A percentile compares a stretch with the other conserved stretches of the same genome.
phyloP scores from a whole-genome alignment of 2,888 invertebrate species.

The Yponomeuta sedellus region DNA sequence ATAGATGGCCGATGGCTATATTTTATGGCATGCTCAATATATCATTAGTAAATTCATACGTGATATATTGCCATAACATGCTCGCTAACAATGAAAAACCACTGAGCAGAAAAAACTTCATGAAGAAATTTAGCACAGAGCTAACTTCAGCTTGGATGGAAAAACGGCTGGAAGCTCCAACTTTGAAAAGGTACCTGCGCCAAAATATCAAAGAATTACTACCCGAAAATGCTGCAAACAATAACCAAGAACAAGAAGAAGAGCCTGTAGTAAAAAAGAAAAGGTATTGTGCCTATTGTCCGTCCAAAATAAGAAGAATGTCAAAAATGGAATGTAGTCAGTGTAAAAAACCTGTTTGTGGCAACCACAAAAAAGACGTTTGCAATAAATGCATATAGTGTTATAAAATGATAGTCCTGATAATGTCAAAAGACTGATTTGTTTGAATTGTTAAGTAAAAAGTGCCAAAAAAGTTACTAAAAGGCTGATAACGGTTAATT shows the following conservation, averaged over 20 bases:
- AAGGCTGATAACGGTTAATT: no score
- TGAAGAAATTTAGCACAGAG: conserved; percentile 18
- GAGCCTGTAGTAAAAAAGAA: conserved; percentile 6
- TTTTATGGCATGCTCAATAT: conserved; percentile 24
- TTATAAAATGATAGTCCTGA: not conserved
- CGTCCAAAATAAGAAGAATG: no score
- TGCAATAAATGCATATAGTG: conserved; percentile 6
- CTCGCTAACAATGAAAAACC: conserved; percentile 22
- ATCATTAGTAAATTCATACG: conserved; percentile 24
- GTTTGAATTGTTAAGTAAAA: no score
- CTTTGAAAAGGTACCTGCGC: no score
- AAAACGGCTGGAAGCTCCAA: no score
- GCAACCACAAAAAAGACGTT: conserved; percentile 10
- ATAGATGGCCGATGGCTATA: no score
- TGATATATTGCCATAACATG: conserved; percentile 24
- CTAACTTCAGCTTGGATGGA: no score
- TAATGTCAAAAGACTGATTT: not conserved
- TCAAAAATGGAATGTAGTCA: no score
- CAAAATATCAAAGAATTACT: no score
- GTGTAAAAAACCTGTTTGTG: conserved; percentile 10
- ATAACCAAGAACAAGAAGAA: not conserved
- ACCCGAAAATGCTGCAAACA: no score
- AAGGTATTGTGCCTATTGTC: not conserved
- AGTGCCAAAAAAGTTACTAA: no score
- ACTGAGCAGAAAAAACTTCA: conserved; percentile 21